These are phyloP conservation scores for Oenanthe oenanthe DNA, from an alignment of 2,113 vertebrate genomes.

Conservation along the genomic window DNA sequence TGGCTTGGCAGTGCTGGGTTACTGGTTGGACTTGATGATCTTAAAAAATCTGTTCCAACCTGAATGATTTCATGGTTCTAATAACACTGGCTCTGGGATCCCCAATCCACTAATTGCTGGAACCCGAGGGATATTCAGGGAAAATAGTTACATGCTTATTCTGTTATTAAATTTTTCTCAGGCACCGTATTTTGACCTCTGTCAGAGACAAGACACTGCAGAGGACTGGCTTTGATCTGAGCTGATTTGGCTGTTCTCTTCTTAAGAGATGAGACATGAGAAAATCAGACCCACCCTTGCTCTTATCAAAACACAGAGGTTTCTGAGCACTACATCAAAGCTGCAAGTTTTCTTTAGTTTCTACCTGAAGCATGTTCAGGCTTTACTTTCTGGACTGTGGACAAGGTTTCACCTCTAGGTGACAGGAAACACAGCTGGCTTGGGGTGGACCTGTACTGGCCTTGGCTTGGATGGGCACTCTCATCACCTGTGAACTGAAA, in stretches of 20 bases:
- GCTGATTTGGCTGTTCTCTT: neutral
- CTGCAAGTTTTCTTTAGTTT: neutral
- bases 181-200: neutral
- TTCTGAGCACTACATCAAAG: neutral
- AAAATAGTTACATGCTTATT: neutral
- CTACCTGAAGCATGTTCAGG: neutral
- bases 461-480: neutral
- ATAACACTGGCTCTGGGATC: neutral
- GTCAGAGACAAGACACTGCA: neutral
- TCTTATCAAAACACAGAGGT: neutral
- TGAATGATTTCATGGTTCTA: neutral
- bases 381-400: neutral
- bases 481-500: neutral
- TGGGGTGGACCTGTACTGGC: neutral
- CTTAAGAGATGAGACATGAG: neutral
- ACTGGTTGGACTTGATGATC: neutral
- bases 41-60: neutral
- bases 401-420: neutral
- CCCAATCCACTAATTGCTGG: neutral
- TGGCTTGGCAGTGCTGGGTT: neutral
- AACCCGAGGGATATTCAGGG: neutral
- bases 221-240: neutral
- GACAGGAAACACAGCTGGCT: neutral
- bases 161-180: neutral
- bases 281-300: neutral